These are phyloP conservation scores for Proctacanthus coquilletti DNA, from an alignment of 1,140 invertebrate species.

Conservation along the genomic window DNA sequence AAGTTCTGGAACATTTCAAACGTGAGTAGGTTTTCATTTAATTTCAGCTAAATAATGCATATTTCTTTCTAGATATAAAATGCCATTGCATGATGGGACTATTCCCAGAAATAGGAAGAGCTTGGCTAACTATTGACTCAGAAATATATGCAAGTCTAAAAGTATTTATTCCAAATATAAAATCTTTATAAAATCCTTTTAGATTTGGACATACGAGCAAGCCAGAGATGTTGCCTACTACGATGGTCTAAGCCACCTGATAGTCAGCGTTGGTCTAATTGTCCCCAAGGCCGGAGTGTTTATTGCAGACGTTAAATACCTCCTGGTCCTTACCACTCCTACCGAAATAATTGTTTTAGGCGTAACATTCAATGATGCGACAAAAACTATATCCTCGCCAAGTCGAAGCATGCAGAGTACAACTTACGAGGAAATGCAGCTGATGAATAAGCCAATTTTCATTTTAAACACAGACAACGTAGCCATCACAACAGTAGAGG, in stretches of 20 bases:
- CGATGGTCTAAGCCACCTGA: constrained; percentile 81
- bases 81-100: constrained; percentile 92
- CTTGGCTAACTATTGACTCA: constrained; percentile 95
- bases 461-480: constrained; percentile 83
- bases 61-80: constrained; percentile 55
- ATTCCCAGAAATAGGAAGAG: constrained; percentile 87
- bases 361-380: constrained; percentile 20
- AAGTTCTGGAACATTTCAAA: constrained; percentile 85
- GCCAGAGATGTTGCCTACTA: constrained; percentile 83
- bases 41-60: neutral
- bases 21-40: constrained; percentile 40
- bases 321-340: constrained; percentile 80
- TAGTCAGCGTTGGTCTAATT: constrained; percentile 71
- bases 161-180: neutral
- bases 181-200: neutral
- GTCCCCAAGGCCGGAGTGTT: constrained; percentile 77
- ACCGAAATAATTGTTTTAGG: constrained; percentile 79
- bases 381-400: constrained; percentile 10
- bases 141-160: constrained; percentile 68
- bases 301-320: constrained; percentile 80
- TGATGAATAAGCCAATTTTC: constrained; percentile 88
- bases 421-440: constrained; percentile 63
- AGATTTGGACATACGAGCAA: constrained; percentile 76
- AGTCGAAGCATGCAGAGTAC: constrained; percentile 9
- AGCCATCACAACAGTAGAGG: constrained; percentile 66